Base-by-base conservation (phyloP, 2,797 vertebrate genomes). In the Sardinella longiceps region DNA sequence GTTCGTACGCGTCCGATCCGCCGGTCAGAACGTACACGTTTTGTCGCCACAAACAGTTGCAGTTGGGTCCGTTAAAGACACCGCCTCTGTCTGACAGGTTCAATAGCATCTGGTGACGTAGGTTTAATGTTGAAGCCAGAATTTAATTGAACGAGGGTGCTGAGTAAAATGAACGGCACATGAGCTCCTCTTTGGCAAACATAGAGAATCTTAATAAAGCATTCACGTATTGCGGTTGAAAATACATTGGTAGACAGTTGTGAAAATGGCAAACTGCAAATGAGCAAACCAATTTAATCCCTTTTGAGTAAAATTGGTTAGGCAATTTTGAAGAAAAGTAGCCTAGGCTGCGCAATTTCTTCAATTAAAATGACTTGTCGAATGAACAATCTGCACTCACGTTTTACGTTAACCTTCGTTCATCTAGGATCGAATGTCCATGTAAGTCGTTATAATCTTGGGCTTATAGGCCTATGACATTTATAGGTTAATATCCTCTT, bases 401-500 rank as follows among this genome's bases (percentile, higher is more conserved):
- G 63, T 33, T 70, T 37, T 70, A 33, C 63, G 37, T 25, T 25
- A 70, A 33, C 28, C 63, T 70, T 70, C 63, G 63, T 33, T 33
- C 63, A 33, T 70, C 63, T 33, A 12, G 56, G n/a, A 70, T 70
- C 30, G 14, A 70, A 70, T 33, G 63, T 18, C 37, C 63, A 28
- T 11, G 11, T 33, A 66, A 33, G 28, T 15, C 63, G 25, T 66
- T 60, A 25, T 70, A 70, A 70, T 70, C 63, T 15, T 33, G 0
- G 14, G 63, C 28, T 70, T 70, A 70, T 70, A 70, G 14, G 63
- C 63, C 30, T 70, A 33, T 33, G 63, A 18, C 14, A 70, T 70
- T 70, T 70, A 70, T 70, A 70, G 63, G 30, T 33, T 70, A 33
- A 70, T 70, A 70, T 70, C 63, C 15, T 70, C 63, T 70, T 70